Evolutionary conservation across 2,888 invertebrate genomes (phyloP).

Genomic region (Xestia sexstrigata): DNA sequence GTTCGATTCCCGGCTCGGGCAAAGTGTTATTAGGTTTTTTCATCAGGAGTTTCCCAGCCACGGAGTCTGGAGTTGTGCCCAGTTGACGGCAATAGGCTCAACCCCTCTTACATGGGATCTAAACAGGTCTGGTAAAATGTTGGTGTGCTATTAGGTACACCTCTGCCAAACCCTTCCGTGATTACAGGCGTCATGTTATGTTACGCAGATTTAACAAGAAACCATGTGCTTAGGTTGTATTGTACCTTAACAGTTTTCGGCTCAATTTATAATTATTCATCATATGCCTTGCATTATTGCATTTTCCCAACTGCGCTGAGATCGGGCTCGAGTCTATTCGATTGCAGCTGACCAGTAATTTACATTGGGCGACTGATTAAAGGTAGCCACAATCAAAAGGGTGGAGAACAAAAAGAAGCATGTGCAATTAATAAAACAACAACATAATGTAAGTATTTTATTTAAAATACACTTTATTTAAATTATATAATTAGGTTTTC

Average conservation of each 20-base stretch:
- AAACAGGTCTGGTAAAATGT: not conserved
- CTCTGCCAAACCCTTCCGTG: not conserved
- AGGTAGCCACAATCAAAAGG: not conserved
- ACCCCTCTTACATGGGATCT: not conserved
- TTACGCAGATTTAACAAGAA: no score
- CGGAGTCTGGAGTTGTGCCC: not conserved
- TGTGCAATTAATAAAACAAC: not conserved
- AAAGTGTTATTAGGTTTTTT: no score
- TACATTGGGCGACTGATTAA: no score
- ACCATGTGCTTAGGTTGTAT: not conserved
- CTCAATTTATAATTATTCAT: not conserved
- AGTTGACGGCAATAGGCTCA: not conserved
- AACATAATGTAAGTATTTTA: not conserved
- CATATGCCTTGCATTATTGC: not conserved
- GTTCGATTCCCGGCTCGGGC: no score
- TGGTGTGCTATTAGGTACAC: not conserved
- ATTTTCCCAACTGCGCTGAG: not conserved
- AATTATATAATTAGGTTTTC: slow-evolving; percentile 30
- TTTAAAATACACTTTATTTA: slow-evolving; percentile 46
- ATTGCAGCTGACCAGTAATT: not conserved
- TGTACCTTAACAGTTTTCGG: not conserved
- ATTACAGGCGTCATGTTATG: not conserved
- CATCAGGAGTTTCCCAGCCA: no score
- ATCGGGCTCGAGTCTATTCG: not conserved
- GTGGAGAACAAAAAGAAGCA: not conserved